Evolutionary conservation across 2,888 invertebrate species (phyloP), one percentile per base, ranked within the genome.

Genomic region (Sisyra nigra): DNA sequence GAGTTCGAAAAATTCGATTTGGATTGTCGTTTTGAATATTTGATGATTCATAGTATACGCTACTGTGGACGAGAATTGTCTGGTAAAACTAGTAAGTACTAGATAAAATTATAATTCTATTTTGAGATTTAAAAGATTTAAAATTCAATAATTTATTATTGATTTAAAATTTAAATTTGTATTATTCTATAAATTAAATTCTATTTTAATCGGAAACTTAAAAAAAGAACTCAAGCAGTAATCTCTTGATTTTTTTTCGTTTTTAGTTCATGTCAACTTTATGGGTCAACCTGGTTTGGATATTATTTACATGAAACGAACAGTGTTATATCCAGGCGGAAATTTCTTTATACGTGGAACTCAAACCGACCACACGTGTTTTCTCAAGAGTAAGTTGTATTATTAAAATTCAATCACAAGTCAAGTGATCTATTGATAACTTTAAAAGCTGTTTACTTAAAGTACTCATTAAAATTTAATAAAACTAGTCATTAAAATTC

Each of bases 21-120:
- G 3, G 47, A 48, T 14, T 63, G 63, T 47, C 49, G 51, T n/a
- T 40, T 44, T 6, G 61, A 60, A 45, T 52, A 55, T 32, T 44
- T 63, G 24, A 40, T 53, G 31, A 54, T 61, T 31, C 54, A 57
- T 44, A 55, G 54, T 10, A 49, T 45, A 43, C 48, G 46, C 43
- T 59, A 55, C 45, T 63, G 63, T 49, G 61, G 61, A 29, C 47
- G 18, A 18, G 18, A 52, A 14, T 41, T 58, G 15, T 49, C 52
- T 24, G 58, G 58, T 42, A 44, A 54, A 49, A 49, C 46, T 13
- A 46, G 62, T 61, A 54, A 54, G 55, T 51, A 45, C 41, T 30
- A 30, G 29, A 24, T 14, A 8, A 3, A 2, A 30, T 13, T 14
- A 37, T 37, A 4, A 14, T 5, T 15, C 11, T n/a, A n/a, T n/a